Evolutionary conservation across 1,140 invertebrate species (phyloP).

Genomic region (Apis laboriosa): DNA sequence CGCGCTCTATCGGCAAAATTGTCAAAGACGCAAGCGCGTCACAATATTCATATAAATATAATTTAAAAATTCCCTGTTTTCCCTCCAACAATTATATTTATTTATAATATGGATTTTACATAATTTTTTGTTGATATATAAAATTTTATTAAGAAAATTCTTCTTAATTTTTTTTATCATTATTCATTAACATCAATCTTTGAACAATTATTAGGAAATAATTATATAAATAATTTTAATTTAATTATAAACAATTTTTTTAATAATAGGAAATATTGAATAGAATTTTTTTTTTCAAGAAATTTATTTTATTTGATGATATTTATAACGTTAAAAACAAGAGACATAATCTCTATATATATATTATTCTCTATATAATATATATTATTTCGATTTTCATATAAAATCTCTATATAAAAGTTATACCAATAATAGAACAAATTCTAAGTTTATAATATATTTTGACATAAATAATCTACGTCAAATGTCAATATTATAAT

Average conservation of each 20-base stretch:
- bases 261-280: not conserved
- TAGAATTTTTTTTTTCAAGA: not conserved
- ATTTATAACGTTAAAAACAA: constrained; percentile 4
- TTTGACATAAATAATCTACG: not conserved
- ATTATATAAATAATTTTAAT: not conserved
- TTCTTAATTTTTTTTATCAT: not conserved
- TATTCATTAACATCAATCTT: not conserved
- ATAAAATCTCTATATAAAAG: constrained; percentile 28
- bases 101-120: not conserved
- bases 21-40: constrained; percentile 44
- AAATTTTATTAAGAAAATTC: not conserved
- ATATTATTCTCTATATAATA: not conserved
- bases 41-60: constrained; percentile 33
- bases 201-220: not conserved
- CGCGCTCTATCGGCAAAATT: constrained; percentile 74
- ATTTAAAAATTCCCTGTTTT: not conserved
- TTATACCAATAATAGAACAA: not conserved
- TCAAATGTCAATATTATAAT: not conserved
- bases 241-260: not conserved
- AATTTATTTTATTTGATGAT: not conserved
- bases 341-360: not conserved
- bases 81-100: not conserved
- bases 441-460: not conserved
- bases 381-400: not conserved
- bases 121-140: not conserved